phyloP scores from a whole-genome alignment of 2,888 invertebrate genomes.

The Mactromeris polynyma region DNA sequence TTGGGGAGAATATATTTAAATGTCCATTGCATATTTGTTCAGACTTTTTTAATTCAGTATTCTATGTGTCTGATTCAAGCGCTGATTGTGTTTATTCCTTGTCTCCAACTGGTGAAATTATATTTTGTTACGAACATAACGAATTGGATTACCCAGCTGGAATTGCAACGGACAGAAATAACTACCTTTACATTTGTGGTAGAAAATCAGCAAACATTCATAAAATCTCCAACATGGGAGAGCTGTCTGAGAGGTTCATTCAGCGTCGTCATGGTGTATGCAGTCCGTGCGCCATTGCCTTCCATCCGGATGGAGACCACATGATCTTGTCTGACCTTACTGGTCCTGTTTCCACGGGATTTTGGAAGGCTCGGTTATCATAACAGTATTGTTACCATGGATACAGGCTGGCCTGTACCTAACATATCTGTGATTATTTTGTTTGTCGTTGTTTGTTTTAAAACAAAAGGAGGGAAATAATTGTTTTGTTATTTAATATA shows the following conservation, averaged over 20 bases:
- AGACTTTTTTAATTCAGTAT: slow-evolving; percentile 57
- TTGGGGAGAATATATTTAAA: slow-evolving; percentile 55
- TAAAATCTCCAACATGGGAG: slow-evolving; percentile 50
- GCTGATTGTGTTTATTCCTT: slow-evolving; percentile 57
- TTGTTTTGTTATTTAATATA: no score
- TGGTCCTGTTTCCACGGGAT: slow-evolving; percentile 49
- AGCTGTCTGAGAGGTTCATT: slow-evolving; percentile 34
- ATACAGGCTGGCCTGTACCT: neutral
- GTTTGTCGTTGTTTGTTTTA: no score
- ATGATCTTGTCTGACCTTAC: slow-evolving; percentile 59
- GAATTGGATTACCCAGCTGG: slow-evolving; percentile 63
- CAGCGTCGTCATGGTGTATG: slow-evolving; percentile 28
- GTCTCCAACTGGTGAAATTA: slow-evolving; percentile 48
- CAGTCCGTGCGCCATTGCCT: slow-evolving; percentile 60
- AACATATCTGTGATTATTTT: neutral
- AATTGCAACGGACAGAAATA: slow-evolving; percentile 64
- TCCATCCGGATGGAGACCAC: slow-evolving; percentile 57
- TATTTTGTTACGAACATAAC: slow-evolving; percentile 52
- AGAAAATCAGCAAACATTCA: slow-evolving; percentile 60
- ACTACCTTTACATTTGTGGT: slow-evolving; percentile 58
- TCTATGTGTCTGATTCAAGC: slow-evolving; percentile 62
- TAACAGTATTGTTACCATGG: neutral
- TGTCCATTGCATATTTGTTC: slow-evolving; percentile 64
- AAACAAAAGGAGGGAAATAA: no score
- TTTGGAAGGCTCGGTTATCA: slow-evolving; percentile 31